Evolutionary conservation across 2,113 vertebrate species (phyloP).

Genomic region (Bostrychus sinensis): DNA sequence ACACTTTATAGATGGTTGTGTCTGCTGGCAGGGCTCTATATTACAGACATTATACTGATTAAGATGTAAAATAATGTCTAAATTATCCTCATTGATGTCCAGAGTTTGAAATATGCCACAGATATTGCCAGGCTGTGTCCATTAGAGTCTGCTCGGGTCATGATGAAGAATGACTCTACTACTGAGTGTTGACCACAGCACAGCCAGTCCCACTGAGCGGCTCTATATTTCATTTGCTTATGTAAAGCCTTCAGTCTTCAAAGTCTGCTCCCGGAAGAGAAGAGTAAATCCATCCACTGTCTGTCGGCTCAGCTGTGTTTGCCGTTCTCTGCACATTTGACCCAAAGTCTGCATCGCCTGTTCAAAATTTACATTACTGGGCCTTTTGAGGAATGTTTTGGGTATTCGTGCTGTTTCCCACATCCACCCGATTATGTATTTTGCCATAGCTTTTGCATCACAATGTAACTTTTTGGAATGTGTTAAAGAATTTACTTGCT

Average conservation of each 20-base stretch:
- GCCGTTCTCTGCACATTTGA: neutral
- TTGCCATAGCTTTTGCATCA: too few relatives aligned
- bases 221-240: slow-evolving; percentile 49
- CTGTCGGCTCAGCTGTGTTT: slow-evolving; percentile 25
- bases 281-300: slow-evolving; percentile 21
- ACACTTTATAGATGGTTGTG: neutral
- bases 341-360: neutral
- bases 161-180: slow-evolving; percentile 52
- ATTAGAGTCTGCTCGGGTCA: slow-evolving; percentile 47
- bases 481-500: too few relatives aligned
- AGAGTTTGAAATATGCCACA: slow-evolving; percentile 41
- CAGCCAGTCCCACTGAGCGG: slow-evolving; percentile 26
- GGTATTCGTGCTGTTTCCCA: neutral
- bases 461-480: too few relatives aligned
- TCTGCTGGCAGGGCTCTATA: neutral
- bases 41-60: slow-evolving; percentile 29
- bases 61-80: slow-evolving; percentile 22
- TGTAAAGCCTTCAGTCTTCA: slow-evolving; percentile 23
- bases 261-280: slow-evolving; percentile 30
- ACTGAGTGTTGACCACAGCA: slow-evolving; percentile 47
- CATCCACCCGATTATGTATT: too few relatives aligned
- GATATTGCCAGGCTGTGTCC: slow-evolving; percentile 32
- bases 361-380: neutral
- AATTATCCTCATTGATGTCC: slow-evolving; percentile 32
- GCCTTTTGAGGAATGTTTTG: neutral